Conservation (phyloP, 2,113 vertebrate species). For the Melanerpes aurifrons region DNA sequence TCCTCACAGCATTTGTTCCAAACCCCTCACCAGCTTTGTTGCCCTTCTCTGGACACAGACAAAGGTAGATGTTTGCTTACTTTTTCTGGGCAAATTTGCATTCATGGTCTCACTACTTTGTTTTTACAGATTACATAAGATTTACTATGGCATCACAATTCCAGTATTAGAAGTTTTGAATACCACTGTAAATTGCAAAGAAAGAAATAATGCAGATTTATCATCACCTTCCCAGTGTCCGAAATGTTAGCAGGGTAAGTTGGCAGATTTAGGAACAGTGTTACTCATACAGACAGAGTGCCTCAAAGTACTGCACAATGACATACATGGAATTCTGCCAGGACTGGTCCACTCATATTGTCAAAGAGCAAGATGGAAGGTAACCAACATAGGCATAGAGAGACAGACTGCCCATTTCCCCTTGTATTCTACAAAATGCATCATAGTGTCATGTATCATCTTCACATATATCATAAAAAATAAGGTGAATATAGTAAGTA, state of each 20-base stretch:
- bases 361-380: neutral
- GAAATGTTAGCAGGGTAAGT: neutral
- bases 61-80: neutral
- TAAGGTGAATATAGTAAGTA: neutral
- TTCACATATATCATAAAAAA: neutral
- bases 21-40: too few species aligned
- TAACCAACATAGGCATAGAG: neutral
- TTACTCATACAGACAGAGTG: neutral
- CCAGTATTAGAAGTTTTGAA: neutral
- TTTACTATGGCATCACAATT: conserved; percentile 21
- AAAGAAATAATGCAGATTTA: neutral
- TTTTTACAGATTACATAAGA: neutral
- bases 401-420: neutral
- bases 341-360: neutral
- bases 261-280: neutral
- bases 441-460: neutral
- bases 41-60: neutral
- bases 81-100: neutral
- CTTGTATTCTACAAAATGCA: neutral
- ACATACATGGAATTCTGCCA: neutral
- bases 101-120: neutral
- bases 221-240: neutral
- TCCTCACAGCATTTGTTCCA: too few species aligned
- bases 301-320: neutral
- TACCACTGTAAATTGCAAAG: conserved; percentile 1